These are phyloP conservation scores for Rhinopomastus cyanomelas DNA, from an alignment of 2,113 vertebrate genomes.

Conservation along the genomic window DNA sequence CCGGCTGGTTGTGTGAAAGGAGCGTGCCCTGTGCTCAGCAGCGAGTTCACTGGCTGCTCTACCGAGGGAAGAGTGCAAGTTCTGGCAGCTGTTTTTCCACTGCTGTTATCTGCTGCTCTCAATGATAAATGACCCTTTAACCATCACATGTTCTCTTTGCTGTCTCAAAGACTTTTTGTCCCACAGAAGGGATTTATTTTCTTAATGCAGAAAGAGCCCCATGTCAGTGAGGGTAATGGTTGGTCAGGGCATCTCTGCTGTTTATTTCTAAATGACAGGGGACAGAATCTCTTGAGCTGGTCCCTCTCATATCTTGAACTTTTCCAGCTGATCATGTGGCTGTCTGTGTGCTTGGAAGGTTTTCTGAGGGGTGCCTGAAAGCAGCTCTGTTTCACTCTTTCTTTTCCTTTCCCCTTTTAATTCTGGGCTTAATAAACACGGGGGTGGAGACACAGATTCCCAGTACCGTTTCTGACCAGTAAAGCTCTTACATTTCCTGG, in stretches of 20 bases:
- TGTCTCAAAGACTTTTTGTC: neutral
- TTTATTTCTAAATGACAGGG: neutral
- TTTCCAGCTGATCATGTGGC: neutral
- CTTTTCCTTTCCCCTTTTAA: neutral
- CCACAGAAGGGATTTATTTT: neutral
- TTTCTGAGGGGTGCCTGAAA: constrained; percentile 13
- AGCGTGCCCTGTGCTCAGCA: neutral
- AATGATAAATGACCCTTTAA: neutral
- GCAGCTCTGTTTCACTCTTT: constrained; percentile 1
- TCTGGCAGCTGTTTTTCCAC: neutral
- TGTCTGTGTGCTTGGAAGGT: neutral
- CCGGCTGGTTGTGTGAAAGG: neutral
- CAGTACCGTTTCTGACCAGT: neutral
- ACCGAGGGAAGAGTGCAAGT: neutral
- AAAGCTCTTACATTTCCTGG: constrained; percentile 33
- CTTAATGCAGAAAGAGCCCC: neutral
- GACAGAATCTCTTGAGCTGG: neutral
- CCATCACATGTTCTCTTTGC: neutral
- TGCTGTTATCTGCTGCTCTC: neutral
- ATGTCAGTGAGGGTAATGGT: neutral
- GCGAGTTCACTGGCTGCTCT: neutral
- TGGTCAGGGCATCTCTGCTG: neutral
- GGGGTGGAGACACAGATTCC: constrained; percentile 4
- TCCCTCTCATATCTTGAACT: neutral
- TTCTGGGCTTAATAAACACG: neutral